Base-by-base conservation (phyloP, 2,797 vertebrate genomes). In the Poliocrania exsul region DNA sequence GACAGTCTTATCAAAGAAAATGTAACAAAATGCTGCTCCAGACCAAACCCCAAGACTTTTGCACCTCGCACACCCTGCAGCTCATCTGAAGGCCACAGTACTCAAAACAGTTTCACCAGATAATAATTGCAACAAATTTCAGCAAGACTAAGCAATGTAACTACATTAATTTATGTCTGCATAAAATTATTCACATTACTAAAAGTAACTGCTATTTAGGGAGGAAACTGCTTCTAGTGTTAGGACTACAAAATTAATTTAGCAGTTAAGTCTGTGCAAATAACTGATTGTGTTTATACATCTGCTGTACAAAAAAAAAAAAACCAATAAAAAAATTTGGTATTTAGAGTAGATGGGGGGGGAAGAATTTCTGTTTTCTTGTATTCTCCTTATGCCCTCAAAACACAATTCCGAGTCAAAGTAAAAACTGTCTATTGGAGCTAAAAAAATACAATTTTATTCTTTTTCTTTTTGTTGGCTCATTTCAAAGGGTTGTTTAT, bases 401-500 rank as follows among this genome's bases (percentile, higher is more conserved):
- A 49, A 72, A 62, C 3, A 29, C 24, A 73, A 46, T 54, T 81
- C 15, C 69, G 16, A 46, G 10, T 46, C 24, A 60, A 89, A 56
- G 24, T 24, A 81, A 73, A 26, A 7, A 31, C 42, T 70, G 6
- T 6, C 8, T 46, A 16, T 9, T 53, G 3, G 5, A 83, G 29
- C 2, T 49, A 65, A 69, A 85, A 58, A 17, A 4, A 4, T 1
- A 14, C 50, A 37, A 2, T 16, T 58, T 31, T 54, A 3, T 2
- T 16, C 21, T 28, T 40, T 65, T 74, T 53, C 23, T 44, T 77
- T 8, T 31, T 71, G 0, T 44, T 64, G 4, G 7, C 3, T 26
- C 10, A 31, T 64, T 44, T 21, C 6, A 6, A 1, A 3, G 2
- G 1, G 1, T 5, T 21, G 17, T 13, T 47, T 37, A 11, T 47